Conservation (phyloP, 2,113 vertebrate species). For the Gorsachius goisagi region DNA sequence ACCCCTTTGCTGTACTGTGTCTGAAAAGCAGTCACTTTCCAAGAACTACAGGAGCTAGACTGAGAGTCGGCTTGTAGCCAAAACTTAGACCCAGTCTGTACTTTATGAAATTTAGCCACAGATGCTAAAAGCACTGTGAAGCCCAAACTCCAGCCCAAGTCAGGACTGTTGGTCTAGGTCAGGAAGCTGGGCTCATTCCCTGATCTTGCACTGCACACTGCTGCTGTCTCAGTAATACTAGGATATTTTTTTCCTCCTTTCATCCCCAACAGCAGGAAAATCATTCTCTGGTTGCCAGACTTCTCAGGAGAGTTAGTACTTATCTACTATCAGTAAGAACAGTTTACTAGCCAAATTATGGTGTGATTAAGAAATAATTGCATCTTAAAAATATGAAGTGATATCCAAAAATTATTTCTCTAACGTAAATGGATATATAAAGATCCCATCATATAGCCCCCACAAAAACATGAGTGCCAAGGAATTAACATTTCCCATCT, state of each 20-base stretch:
- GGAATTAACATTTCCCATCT: background rate
- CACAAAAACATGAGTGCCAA: background rate
- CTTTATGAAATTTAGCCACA: background rate
- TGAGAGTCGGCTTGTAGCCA: background rate
- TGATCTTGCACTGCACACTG: background rate
- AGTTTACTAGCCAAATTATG: background rate
- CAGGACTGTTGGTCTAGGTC: background rate
- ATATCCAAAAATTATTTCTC: background rate
- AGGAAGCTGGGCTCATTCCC: background rate
- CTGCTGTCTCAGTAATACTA: background rate
- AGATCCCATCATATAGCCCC: background rate
- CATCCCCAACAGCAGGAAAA: background rate
- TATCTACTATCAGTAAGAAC: background rate
- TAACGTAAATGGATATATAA: background rate
- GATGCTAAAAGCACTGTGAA: background rate
- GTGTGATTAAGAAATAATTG: background rate
- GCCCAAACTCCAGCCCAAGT: background rate
- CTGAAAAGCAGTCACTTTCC: background rate
- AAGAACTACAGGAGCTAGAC: background rate
- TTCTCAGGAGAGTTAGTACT: background rate
- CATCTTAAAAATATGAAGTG: background rate
- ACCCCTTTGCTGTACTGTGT: background rate
- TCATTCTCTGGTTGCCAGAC: rapidly evolving
- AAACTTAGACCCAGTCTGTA: background rate
- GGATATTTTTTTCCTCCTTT: background rate